Evolutionary conservation across 1,140 invertebrate species (phyloP), one percentile per base, ranked within the genome.

Genomic region (Diuraphis noxia): DNA sequence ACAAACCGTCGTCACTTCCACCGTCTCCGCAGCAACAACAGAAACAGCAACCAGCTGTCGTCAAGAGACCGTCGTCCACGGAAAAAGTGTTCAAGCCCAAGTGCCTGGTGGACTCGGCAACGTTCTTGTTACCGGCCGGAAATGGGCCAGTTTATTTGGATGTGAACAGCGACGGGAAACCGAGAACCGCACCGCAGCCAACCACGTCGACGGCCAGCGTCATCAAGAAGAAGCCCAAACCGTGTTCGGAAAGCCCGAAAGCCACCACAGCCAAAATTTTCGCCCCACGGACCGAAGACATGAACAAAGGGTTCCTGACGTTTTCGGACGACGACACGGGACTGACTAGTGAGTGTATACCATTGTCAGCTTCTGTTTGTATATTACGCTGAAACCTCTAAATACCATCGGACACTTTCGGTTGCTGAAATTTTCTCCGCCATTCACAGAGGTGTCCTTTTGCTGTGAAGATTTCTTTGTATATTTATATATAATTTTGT

Each of bases 261-360:
- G 95, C 96, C 86, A 95, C 96, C 92, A 96, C 96, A 79, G 95
- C 95, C 92, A 96, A 96, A 93, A 97, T 98, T 93, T 98, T 98
- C 94, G 96, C 96, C 92, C 97, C 97, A 92, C 96, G 96, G 93
- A 97, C 97, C 92, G 96, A 98, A 95, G 97, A 98, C 94, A 98
- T 99, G 97, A 98, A 97, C 94, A 97, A 97, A 94, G 97, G 97
- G 93, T 98, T 97, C 95, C 95, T 98, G 93, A 97, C 96, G 93
- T 98, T 98, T 94, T 96, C 96, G 93, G 97, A 97, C 93, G 96
- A 98, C 94, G 96, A 97, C 93, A 96, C 96, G 93, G 96, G 96
- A 92, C 94, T 96, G 93, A 97, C 97, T 94, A 97, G 97, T 98
- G 95, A 96, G 97, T 96, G 91, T 49, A 49, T 49, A 49, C 19